Conservation (phyloP, 1,140 invertebrate species). For the Probaryconus sp. region DNA sequence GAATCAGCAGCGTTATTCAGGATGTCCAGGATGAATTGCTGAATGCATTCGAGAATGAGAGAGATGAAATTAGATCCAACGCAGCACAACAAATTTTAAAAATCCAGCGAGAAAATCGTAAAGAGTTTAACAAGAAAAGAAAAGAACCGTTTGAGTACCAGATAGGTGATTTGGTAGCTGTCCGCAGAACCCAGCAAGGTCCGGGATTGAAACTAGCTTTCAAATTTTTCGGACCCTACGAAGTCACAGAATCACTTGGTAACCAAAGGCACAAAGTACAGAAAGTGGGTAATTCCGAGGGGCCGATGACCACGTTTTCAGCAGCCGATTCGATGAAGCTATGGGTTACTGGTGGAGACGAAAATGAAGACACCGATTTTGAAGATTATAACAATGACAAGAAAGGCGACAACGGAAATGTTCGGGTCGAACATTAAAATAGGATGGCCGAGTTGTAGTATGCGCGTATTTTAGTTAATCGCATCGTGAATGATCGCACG, state of each 20-base stretch:
- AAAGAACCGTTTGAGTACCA: conserved; percentile 40
- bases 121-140: conserved; percentile 51
- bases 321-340: conserved; percentile 25
- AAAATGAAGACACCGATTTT: conserved; percentile 69
- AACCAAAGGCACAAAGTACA: conserved; percentile 37
- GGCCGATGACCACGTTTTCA: conserved; percentile 2
- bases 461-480: too few species aligned
- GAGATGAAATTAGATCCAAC: conserved; percentile 51
- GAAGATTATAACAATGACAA: too few species aligned
- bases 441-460: too few species aligned
- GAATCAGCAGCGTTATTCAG: too few species aligned
- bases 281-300: neutral
- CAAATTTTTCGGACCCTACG: conserved; percentile 44
- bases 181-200: conserved; percentile 40
- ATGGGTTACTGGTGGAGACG: conserved; percentile 3
- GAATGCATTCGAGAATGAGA: conserved; percentile 3
- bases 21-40: too few species aligned
- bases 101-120: conserved; percentile 65
- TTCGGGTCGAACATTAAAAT: too few species aligned
- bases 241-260: conserved; percentile 1
- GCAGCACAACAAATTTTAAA: conserved; percentile 62
- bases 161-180: conserved; percentile 54
- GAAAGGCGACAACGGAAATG: too few species aligned
- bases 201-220: conserved; percentile 28
- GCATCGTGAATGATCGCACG: too few species aligned